phyloP scores from a whole-genome alignment of 2,888 invertebrate genomes.

The Diarsia dahlii region DNA sequence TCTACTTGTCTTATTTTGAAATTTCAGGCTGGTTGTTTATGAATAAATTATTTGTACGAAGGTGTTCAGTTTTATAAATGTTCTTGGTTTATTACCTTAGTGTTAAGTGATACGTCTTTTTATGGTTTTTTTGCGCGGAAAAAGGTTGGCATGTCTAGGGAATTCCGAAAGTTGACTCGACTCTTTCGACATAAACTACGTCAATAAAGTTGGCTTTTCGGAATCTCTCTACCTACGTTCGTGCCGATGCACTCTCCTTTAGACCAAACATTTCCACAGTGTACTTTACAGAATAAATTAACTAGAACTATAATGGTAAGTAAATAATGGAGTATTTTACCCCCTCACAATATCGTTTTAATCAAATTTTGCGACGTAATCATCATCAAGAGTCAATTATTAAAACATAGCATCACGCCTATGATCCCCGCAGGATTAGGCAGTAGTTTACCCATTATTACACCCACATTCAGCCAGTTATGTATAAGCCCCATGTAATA shows the following conservation, averaged over 20 bases:
- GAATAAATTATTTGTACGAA: conserved; percentile 50
- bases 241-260: not conserved
- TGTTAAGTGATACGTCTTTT: conserved; percentile 8
- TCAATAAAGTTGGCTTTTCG: too few species aligned
- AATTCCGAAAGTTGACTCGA: not conserved
- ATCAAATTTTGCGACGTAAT: not conserved
- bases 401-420: too few species aligned
- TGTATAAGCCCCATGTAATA: too few species aligned
- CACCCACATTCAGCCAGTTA: too few species aligned
- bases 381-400: not conserved
- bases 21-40: conserved; percentile 47
- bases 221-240: not conserved
- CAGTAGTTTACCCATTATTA: too few species aligned
- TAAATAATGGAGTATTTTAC: not conserved
- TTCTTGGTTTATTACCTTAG: conserved; percentile 8
- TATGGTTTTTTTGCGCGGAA: not conserved
- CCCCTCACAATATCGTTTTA: not conserved
- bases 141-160: not conserved
- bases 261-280: not conserved
- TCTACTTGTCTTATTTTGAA: conserved; percentile 60
- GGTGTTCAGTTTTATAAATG: conserved; percentile 28
- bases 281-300: not conserved
- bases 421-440: too few species aligned
- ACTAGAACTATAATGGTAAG: not conserved
- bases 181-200: not conserved